Evolutionary conservation across 1,140 invertebrate species (phyloP).

Genomic region (Drosophila seguyi): DNA sequence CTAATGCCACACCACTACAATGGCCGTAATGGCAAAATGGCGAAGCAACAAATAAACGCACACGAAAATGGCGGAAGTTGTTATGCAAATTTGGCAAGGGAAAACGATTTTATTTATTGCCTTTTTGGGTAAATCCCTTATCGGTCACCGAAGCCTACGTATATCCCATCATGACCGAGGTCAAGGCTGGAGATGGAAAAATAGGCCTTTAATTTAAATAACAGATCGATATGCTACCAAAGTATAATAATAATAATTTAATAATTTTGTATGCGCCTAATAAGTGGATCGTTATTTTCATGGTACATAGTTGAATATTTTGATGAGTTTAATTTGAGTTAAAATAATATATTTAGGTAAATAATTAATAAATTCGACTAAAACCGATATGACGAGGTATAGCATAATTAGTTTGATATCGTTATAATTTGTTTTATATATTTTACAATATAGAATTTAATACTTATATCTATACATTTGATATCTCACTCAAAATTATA

Average conservation of each 20-base stretch:
- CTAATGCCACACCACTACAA: conserved; percentile 20
- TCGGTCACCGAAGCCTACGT: conserved; percentile 16
- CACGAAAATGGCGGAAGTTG: conserved; percentile 64
- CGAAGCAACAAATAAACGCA: conserved; percentile 43
- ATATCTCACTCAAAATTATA: no score
- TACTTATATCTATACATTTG: no score
- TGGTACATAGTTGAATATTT: no score
- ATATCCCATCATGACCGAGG: conserved; percentile 28
- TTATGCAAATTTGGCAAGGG: conserved; percentile 66
- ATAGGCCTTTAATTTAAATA: background rate
- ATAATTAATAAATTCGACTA: no score
- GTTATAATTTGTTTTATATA: no score
- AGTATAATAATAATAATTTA: background rate
- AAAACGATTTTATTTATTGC: conserved; percentile 22
- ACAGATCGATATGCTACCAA: background rate
- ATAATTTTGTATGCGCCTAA: background rate
- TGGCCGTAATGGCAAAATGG: conserved; percentile 35
- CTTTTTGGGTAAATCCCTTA: conserved; percentile 44
- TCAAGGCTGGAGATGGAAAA: background rate
- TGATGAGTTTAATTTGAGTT: no score
- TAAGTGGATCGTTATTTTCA: background rate
- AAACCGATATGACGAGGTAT: no score
- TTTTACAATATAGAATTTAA: no score
- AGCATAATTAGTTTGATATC: no score
- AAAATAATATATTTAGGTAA: no score